Evolutionary conservation across 1,140 invertebrate species (phyloP), one percentile per base, ranked within the genome.

Genomic region (Camponotus vicinus): DNA sequence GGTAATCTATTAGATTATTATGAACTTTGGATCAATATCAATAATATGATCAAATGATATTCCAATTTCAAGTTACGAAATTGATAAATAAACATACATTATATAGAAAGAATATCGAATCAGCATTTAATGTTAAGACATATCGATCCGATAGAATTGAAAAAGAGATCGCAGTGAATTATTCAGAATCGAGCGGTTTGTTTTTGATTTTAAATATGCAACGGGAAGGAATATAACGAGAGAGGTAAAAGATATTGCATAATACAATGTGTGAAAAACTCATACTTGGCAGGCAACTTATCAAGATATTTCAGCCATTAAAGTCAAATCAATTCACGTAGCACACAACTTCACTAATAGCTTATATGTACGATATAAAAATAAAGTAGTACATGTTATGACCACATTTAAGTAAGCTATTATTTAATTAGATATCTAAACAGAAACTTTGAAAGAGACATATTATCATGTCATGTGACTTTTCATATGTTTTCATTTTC

Each of bases 131-230:
- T 55, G n/a, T 67, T 69, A 49, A 69, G 32, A 42, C 18, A 13
- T 52, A 59, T 83, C 55, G 40, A 61, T 21, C 34, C 11, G 15
- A 4, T 18, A 3, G 1, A 45, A 34, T 45, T 1, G 42, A 11
- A 49, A 32, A 13, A 5, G 11, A 71, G 34, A 57, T 15, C 45
- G 8, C 4, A 27, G 49, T 59, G 37, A 70, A 70, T 80, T 80
- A 80, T 80, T 80, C n/a, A 70, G 15, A 57, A 18, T 4, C 21
- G 64, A 15, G 11, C 79, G 55, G 52, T 73, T 61, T 73, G 55
- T 83, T 83, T 61, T 83, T 40, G 4, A 21, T 75, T 63, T 73
- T 45, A 83, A 83, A 73, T 83, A 83, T 63, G 55, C 45, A 73
- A 15, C 9, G 27, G 6, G 21, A 70, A 1, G 27, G 27, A 27